Evolutionary conservation across 2,113 vertebrate species (phyloP), one percentile per base, ranked within the genome.

Genomic region (Pongo abelii): DNA sequence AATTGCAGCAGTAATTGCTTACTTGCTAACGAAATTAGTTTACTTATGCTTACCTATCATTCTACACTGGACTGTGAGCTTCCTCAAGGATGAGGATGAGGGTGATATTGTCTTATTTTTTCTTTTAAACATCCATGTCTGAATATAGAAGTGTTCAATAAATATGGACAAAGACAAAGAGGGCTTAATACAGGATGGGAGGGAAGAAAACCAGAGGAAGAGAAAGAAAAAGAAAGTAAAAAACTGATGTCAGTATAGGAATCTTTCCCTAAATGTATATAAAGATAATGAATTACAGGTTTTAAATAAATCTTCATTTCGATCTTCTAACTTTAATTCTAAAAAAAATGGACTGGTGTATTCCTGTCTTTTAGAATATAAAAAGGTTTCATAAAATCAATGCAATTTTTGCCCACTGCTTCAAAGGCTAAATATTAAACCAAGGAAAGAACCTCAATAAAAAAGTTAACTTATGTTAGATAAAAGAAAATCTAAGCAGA

Each of bases 401-500:
- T 13, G 23, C 16, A 95, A 32, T 69, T 91, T 77, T 84, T 84
- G 38, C 91, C 59, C 32, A 57, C n/a, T 0, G 4, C 77, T 77
- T 18, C 20, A 64, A 91, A 81, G 27, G 27, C 27, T 64, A 64
- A 64, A 30, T 64, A 77, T 48, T 84, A 90, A 69, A 64, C n/a
- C 35, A n/a, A 95, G 22, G 22, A 91, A 46, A 78, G 57, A 91
- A 78, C 84, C 55, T 84, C 25, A 84, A n/a, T 94, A 46, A 6
- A 84, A 93, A 90, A 78, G 17, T 48, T 57, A 91, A 69, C n/a
- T 64, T 46, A 38, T 0, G 6, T 22, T 64, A 14, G 16, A 57
- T 57, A 38, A 74, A 81, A 81, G 8, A 91, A 72, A 87, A 92
- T 64, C n/a, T 92, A 87, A 46, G 89, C 32, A 92, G n/a, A 88